Evolutionary conservation across 1,140 invertebrate species (phyloP).

Genomic region (Drosophila equinoxialis): DNA sequence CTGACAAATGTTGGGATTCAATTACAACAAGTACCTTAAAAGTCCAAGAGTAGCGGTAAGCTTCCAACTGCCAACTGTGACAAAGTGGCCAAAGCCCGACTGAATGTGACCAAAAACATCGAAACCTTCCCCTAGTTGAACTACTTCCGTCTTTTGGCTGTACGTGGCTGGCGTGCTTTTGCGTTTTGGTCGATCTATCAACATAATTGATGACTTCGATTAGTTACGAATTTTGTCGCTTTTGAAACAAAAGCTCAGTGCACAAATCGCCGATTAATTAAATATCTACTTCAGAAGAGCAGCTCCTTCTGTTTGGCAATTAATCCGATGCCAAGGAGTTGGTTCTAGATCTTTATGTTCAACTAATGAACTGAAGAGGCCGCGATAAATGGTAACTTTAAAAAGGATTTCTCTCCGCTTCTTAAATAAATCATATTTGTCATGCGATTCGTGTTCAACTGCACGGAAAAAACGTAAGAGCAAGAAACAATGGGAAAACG

Average conservation of each 20-base stretch:
- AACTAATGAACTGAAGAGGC: slow-evolving; percentile 65
- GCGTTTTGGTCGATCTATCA: slow-evolving; percentile 71
- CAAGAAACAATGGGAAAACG: slow-evolving; percentile 1
- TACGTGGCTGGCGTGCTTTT: slow-evolving; percentile 52
- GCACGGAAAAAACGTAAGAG: slow-evolving; percentile 76
- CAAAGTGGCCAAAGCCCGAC: slow-evolving; percentile 48
- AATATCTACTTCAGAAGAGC: slow-evolving; percentile 58
- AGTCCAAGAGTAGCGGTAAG: slow-evolving; percentile 48
- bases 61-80: slow-evolving; percentile 69
- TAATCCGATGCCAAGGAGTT: slow-evolving; percentile 58
- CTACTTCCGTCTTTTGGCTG: slow-evolving; percentile 30
- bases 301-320: slow-evolving; percentile 47
- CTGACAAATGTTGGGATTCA: slow-evolving; percentile 51
- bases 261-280: slow-evolving; percentile 79
- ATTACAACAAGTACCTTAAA: slow-evolving; percentile 70
- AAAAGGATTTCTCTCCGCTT: slow-evolving; percentile 29
- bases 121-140: slow-evolving; percentile 32
- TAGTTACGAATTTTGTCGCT: slow-evolving; percentile 71
- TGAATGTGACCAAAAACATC: slow-evolving; percentile 21
- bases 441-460: slow-evolving; percentile 80
- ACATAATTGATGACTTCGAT: slow-evolving; percentile 82
- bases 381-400: slow-evolving; percentile 40
- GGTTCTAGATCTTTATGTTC: slow-evolving; percentile 56
- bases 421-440: slow-evolving; percentile 56
- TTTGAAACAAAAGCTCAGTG: slow-evolving; percentile 69